Evolutionary conservation across 2,888 invertebrate genomes (phyloP), one percentile per base, ranked within the genome.

Genomic region (Cistogaster globosa): DNA sequence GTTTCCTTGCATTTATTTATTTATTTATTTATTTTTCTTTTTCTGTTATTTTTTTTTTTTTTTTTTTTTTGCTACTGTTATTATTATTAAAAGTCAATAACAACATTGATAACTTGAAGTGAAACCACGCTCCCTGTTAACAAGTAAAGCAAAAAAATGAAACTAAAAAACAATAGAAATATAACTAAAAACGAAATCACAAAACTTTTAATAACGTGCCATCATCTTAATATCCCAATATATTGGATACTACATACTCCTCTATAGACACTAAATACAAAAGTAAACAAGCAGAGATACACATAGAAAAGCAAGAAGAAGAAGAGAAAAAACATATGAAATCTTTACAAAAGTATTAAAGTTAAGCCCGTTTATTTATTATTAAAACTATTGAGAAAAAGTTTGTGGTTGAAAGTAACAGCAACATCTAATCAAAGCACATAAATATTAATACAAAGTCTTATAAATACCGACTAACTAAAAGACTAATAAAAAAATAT

Each of bases 281-380:
- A 62, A 16, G 32, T 22, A 38, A 16, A 22, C 42, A 42, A 12
- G 11, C 0, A 51, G 0, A 18, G 1, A 22, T 20, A 32, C 11
- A 36, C 7, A 32, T 32, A 32, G 32, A 5, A 57, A 18, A n/a
- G 18, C 3, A 48, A 42, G 18, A n/a, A 57, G 26, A n/a, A 18
- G 8, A 48, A 42, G 18, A n/a, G n/a, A n/a, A n/a, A n/a, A 48
- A 48, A 51, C 45, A 60, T 26, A 71, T 42, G 12, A 42, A 77
- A 81, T 84, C 81, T 38, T 81, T 77, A 22, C 48, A 68, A 68
- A 81, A 72, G 81, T 74, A 84, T 81, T 84, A 78, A 81, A 81
- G 72, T 74, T 77, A 84, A 84, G 77, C 68, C 81, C 84, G 51
- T 77, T 81, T 84, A 81, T 84, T 74, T 84, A 84, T 84, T 84